Conservation (phyloP, 1,140 invertebrate genomes). For the Agraylea sexmaculata region DNA sequence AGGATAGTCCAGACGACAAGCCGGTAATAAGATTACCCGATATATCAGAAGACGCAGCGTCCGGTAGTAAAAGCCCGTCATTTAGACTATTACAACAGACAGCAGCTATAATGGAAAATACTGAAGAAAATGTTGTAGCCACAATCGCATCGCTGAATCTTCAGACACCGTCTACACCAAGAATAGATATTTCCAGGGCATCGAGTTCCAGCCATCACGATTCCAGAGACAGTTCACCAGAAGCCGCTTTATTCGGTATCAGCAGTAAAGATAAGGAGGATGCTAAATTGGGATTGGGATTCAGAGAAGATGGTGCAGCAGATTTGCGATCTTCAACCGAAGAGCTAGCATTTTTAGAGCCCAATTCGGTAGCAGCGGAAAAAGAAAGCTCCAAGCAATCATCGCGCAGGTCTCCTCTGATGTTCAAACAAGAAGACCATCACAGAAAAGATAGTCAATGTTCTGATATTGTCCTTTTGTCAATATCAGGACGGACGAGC, state of each 20-base stretch:
- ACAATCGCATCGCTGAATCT: constrained; percentile 26
- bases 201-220: constrained; percentile 78
- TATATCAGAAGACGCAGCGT: constrained; percentile 47
- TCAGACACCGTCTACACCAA: constrained; percentile 60
- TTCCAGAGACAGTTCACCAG: constrained; percentile 68
- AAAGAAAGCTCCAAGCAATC: constrained; percentile 29
- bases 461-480: constrained; percentile 64
- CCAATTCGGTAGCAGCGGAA: constrained; percentile 41
- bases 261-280: constrained; percentile 25
- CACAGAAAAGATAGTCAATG: constrained; percentile 67
- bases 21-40: constrained; percentile 50
- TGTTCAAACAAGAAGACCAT: constrained; percentile 43
- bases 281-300: constrained; percentile 39
- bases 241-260: constrained; percentile 51
- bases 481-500: constrained; percentile 70
- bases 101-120: constrained; percentile 19
- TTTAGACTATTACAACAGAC: constrained; percentile 16
- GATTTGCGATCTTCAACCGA: constrained; percentile 76
- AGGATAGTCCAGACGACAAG: constrained; percentile 50
- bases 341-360: constrained; percentile 68
- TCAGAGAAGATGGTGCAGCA: constrained; percentile 65
- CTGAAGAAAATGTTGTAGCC: constrained; percentile 21
- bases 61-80: constrained; percentile 15
- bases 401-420: constrained; percentile 34
- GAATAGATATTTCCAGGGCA: constrained; percentile 77